A percentile compares a stretch with the other conserved stretches of the same genome.
Conservation (phyloP, 2,113 vertebrate genomes). For the Tonatia bakeri region DNA sequence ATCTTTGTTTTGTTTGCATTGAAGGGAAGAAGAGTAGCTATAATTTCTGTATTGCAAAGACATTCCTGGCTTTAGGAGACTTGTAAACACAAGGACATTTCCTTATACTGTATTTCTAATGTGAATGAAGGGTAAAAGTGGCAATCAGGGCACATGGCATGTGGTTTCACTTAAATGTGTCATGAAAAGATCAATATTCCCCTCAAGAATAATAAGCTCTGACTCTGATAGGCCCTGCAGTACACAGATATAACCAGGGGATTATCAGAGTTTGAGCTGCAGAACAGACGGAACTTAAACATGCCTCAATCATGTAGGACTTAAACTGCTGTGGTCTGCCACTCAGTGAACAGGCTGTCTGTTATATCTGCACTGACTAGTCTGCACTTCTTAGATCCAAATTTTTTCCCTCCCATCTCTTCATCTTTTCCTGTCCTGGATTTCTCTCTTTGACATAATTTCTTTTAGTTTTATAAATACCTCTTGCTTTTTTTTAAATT, state of each 20-base stretch:
- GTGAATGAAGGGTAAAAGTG: neutral
- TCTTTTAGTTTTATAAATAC: neutral
- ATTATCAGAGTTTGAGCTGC: neutral
- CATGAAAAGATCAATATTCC: neutral
- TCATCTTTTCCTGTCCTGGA: no score
- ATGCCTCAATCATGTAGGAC: neutral
- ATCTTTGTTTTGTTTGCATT: neutral
- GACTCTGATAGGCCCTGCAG: neutral
- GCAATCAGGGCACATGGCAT: neutral
- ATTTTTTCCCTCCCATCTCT: neutral
- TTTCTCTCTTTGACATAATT: neutral
- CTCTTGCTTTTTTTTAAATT: neutral
- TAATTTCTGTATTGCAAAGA: neutral
- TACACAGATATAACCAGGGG: neutral
- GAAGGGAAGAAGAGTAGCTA: neutral
- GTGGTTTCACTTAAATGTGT: neutral
- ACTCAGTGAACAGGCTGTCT: neutral
- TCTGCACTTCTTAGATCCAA: no score
- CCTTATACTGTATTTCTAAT: constrained; percentile 23
- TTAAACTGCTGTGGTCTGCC: neutral
- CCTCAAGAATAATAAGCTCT: neutral
- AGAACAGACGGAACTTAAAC: neutral
- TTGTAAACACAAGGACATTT: neutral
- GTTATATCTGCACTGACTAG: no score
- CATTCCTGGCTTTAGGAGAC: neutral